phyloP scores from a whole-genome alignment of 2,888 invertebrate species.

The Portevinia maculata region DNA sequence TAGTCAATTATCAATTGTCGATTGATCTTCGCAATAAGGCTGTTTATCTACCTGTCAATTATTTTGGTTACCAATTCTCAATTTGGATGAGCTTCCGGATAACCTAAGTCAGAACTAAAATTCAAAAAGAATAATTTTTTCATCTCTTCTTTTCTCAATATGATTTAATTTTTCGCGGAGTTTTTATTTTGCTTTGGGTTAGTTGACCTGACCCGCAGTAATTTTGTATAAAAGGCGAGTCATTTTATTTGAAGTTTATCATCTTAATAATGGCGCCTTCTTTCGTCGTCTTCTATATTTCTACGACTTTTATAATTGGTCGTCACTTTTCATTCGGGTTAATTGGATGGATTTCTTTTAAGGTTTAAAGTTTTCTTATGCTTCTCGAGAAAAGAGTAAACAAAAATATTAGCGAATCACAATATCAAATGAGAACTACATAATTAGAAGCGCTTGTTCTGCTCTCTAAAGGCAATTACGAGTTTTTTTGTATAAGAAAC shows the following conservation, averaged over 20 bases:
- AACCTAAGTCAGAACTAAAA: neutral
- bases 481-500: neutral
- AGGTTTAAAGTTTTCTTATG: neutral
- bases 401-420: conserved; percentile 8
- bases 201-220: conserved; percentile 6
- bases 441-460: neutral
- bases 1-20: too few species aligned
- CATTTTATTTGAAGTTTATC: conserved; percentile 5
- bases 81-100: conserved; percentile 35
- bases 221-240: neutral
- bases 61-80: conserved; percentile 21
- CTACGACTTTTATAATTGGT: conserved; percentile 10
- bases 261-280: neutral
- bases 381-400: neutral
- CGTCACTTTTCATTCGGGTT: conserved; percentile 12
- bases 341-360: conserved; percentile 11
- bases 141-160: neutral
- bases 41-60: neutral
- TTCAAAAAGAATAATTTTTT: neutral
- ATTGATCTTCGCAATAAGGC: too few species aligned
- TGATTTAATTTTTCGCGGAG: neutral
- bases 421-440: neutral
- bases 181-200: conserved; percentile 39
- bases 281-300: neutral
- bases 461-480: conserved; percentile 7